These are phyloP conservation scores for Phrynocephalus vlangalii DNA, from an alignment of 2,797 vertebrate species.

Conservation along the genomic window DNA sequence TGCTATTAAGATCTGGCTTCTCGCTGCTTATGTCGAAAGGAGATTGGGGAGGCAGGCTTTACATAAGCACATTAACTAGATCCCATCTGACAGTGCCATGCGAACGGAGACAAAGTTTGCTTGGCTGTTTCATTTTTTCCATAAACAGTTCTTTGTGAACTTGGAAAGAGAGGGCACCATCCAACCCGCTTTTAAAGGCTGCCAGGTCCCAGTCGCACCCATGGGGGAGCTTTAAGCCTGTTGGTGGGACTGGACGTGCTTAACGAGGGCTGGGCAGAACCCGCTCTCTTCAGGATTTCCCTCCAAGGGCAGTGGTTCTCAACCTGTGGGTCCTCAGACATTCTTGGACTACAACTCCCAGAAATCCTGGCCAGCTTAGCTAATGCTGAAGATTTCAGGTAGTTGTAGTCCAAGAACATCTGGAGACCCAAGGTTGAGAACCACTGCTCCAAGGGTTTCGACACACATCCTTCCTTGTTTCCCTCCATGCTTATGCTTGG, in stretches of 20 bases:
- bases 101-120: not conserved
- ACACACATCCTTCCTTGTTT: not conserved
- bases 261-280: not conserved
- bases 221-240: not conserved
- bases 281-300: not conserved
- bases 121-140: slow-evolving; percentile 10
- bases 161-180: not conserved
- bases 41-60: slow-evolving; percentile 6
- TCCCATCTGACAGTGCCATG: slow-evolving; percentile 7
- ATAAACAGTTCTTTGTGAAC: not conserved
- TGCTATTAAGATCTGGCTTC: slow-evolving; percentile 14
- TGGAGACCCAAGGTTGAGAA: too few relatives aligned
- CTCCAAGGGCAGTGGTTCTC: not conserved
- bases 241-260: not conserved
- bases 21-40: not conserved
- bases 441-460: not conserved
- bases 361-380: too few relatives aligned
- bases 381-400: too few relatives aligned
- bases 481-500: not conserved
- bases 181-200: not conserved
- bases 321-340: too few relatives aligned
- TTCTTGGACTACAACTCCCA: too few relatives aligned
- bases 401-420: too few relatives aligned
- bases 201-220: too few relatives aligned
- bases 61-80: slow-evolving; percentile 36